These are phyloP conservation scores for Calonectris borealis DNA, from an alignment of 2,113 vertebrate species.

Conservation along the genomic window DNA sequence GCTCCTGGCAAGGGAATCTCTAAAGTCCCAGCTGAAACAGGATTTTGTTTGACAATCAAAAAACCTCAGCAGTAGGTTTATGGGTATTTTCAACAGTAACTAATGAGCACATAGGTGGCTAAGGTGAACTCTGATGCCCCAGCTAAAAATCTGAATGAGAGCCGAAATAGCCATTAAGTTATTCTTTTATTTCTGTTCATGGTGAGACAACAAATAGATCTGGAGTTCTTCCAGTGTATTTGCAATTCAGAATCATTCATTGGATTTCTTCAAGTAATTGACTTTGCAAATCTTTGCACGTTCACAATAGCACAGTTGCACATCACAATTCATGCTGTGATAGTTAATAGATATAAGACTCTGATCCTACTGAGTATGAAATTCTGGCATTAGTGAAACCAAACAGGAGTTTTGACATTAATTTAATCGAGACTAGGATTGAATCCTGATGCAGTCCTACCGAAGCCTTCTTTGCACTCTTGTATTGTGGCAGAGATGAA, in stretches of 20 bases:
- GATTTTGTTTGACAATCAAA: not conserved
- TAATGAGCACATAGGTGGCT: not conserved
- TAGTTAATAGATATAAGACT: not conserved
- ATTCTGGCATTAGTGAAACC: not conserved
- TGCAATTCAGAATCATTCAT: not conserved
- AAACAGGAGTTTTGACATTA: not conserved
- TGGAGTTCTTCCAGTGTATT: not conserved
- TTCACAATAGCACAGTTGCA: constrained; percentile 28
- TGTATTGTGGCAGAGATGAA: not conserved
- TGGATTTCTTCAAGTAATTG: not conserved
- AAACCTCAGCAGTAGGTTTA: not conserved
- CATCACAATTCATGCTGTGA: not conserved
- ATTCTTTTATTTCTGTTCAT: not conserved
- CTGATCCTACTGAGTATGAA: not conserved
- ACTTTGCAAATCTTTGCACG: not conserved
- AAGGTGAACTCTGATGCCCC: not conserved
- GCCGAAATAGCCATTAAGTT: not conserved
- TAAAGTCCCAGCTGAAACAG: not conserved
- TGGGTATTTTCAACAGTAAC: not conserved
- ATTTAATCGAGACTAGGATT: not conserved
- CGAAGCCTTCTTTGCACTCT: not conserved
- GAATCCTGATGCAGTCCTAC: not conserved
- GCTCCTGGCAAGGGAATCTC: not conserved
- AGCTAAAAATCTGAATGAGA: not conserved
- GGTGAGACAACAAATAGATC: constrained; percentile 8